A percentile compares a stretch with the other conserved stretches of the same genome.
These are phyloP conservation scores for Stenopsyche tienmushanensis DNA, from an alignment of 1,140 invertebrate species.

Conservation along the genomic window DNA sequence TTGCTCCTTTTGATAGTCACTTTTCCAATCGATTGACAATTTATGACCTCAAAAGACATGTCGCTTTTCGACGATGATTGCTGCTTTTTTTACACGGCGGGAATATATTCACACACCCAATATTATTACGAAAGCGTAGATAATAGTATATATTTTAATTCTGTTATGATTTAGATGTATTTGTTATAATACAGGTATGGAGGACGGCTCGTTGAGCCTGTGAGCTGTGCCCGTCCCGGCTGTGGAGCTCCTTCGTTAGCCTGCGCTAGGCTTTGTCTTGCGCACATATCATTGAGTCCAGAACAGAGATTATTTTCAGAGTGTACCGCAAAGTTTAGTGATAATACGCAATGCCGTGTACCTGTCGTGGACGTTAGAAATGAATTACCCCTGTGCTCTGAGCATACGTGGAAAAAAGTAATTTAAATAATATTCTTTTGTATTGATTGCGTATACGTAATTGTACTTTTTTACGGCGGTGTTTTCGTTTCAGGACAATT, in stretches of 20 bases:
- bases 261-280: conserved; percentile 77
- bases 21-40: no score
- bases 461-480: background rate
- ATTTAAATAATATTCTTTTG: conserved; percentile 35
- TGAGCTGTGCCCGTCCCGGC: conserved; percentile 35
- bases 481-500: conserved; percentile 65
- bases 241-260: conserved; percentile 72
- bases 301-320: conserved; percentile 86
- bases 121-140: background rate
- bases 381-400: conserved; percentile 78
- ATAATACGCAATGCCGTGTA: conserved; percentile 84
- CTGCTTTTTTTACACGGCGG: no score
- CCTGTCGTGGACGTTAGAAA: conserved; percentile 85
- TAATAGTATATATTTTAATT: background rate
- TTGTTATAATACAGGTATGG: conserved; percentile 26
- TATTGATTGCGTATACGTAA: background rate
- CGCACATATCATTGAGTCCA: conserved; percentile 84
- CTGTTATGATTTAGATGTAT: background rate
- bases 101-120: background rate
- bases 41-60: no score
- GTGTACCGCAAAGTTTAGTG: conserved; percentile 85
- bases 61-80: no score
- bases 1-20: no score
- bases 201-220: conserved; percentile 44
- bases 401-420: conserved; percentile 75